Conservation (phyloP, 2,888 invertebrate species). For the Trachelus stipa region DNA sequence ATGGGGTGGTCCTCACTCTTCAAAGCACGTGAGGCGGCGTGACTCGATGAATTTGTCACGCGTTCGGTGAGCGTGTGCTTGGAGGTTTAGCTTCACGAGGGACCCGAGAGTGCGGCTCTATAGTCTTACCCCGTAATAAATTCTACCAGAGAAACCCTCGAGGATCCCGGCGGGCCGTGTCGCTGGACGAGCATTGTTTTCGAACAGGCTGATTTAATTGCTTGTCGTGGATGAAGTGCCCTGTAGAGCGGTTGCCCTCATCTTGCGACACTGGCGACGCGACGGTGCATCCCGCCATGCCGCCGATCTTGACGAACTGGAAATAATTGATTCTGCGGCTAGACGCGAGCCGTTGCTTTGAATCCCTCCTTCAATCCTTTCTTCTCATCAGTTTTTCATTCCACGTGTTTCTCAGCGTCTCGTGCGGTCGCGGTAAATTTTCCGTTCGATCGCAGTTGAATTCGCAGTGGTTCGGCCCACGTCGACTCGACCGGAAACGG, state of each 20-base stretch:
- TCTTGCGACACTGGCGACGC: neutral
- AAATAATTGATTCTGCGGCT: neutral
- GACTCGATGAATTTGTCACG: constrained; percentile 62
- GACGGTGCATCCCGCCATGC: neutral
- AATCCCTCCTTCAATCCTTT: neutral
- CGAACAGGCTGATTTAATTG: neutral
- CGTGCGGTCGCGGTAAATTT: neutral
- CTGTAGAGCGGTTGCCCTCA: neutral
- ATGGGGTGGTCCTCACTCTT: constrained; percentile 43
- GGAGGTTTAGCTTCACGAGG: constrained; percentile 9
- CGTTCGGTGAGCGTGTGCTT: constrained; percentile 31
- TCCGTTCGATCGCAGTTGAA: neutral
- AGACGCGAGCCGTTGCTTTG: neutral
- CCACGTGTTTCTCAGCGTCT: neutral
- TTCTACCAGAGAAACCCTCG: constrained; percentile 1
- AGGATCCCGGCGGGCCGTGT: neutral
- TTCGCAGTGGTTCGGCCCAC: neutral
- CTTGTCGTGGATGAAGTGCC: neutral
- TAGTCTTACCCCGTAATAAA: neutral
- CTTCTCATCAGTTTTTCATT: neutral
- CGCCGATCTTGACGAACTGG: neutral
- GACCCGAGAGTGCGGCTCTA: constrained; percentile 9
- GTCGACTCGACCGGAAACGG: neutral
- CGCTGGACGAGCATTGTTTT: neutral
- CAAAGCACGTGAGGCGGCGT: constrained; percentile 54